Evolutionary conservation across 2,888 invertebrate genomes (phyloP).

Genomic region (Conomelus anceps): DNA sequence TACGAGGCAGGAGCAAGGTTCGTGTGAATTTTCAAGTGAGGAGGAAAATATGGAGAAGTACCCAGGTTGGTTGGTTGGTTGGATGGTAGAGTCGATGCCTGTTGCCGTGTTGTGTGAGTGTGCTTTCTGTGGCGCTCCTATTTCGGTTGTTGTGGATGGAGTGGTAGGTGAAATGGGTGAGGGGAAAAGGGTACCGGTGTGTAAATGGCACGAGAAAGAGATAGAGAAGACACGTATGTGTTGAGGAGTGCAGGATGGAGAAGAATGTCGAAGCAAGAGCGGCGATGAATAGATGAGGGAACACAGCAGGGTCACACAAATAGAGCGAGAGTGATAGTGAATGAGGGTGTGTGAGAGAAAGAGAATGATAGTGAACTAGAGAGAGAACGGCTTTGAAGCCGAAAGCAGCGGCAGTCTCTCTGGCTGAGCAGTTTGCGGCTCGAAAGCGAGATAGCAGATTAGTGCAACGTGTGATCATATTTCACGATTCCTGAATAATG

Average conservation of each 20-base stretch:
- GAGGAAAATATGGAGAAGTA: not conserved
- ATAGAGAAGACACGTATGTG: not conserved
- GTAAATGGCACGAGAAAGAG: not conserved
- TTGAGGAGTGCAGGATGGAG: not conserved
- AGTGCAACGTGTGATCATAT: slow-evolving; percentile 12
- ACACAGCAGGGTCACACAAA: not conserved
- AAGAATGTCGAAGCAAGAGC: not conserved
- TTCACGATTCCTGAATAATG: slow-evolving; percentile 14
- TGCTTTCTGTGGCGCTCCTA: slow-evolving; percentile 9
- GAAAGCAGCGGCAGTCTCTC: not conserved
- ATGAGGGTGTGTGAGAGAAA: not conserved
- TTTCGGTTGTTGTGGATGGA: no score
- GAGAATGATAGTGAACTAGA: not conserved
- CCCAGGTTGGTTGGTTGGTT: not conserved
- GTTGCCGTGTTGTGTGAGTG: not conserved
- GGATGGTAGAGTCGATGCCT: not conserved
- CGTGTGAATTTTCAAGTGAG: not conserved
- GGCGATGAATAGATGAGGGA: not conserved
- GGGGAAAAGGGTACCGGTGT: not conserved
- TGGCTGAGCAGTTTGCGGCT: not conserved
- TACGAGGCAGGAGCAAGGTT: not conserved
- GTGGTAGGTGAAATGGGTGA: no score
- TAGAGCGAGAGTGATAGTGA: not conserved
- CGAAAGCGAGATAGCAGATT: not conserved
- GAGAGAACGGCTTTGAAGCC: not conserved